Evolutionary conservation across 2,113 vertebrate species (phyloP).

Genomic region (Mungos mungo): DNA sequence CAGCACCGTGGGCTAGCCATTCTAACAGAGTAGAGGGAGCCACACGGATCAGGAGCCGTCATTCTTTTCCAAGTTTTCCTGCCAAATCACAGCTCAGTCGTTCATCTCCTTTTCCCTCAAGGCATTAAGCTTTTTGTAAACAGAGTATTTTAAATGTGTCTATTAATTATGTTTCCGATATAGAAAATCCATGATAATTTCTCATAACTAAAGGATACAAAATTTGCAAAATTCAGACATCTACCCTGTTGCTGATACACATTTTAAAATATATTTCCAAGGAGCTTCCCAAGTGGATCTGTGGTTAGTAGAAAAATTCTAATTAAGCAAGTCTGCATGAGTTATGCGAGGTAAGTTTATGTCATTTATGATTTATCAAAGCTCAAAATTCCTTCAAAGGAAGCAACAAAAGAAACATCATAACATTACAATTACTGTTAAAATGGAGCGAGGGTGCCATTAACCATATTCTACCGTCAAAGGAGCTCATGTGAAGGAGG

Average conservation of each 20-base stretch:
- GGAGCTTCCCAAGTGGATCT: constrained; percentile 33
- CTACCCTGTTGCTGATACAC: neutral
- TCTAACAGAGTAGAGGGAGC: neutral
- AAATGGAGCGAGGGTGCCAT: neutral
- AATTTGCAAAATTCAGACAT: constrained; percentile 23
- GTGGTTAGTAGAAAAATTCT: constrained; percentile 29
- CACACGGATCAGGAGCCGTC: neutral
- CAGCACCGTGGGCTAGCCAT: neutral
- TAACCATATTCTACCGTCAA: neutral
- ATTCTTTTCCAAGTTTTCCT: neutral
- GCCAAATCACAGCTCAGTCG: neutral
- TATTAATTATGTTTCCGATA: constrained; percentile 16
- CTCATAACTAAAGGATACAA: constrained; percentile 31
- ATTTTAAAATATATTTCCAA: constrained; percentile 50
- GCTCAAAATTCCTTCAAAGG: constrained; percentile 19
- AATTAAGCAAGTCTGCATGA: constrained; percentile 35
- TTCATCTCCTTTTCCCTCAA: neutral
- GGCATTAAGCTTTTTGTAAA: neutral
- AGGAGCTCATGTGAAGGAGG: neutral
- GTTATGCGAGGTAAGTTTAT: constrained; percentile 32
- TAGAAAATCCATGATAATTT: neutral
- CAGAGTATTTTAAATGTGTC: neutral
- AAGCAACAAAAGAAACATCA: neutral
- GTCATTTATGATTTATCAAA: constrained; percentile 32
- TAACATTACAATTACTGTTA: neutral